phyloP scores from a whole-genome alignment of 2,888 invertebrate genomes.

The Cistogaster globosa region DNA sequence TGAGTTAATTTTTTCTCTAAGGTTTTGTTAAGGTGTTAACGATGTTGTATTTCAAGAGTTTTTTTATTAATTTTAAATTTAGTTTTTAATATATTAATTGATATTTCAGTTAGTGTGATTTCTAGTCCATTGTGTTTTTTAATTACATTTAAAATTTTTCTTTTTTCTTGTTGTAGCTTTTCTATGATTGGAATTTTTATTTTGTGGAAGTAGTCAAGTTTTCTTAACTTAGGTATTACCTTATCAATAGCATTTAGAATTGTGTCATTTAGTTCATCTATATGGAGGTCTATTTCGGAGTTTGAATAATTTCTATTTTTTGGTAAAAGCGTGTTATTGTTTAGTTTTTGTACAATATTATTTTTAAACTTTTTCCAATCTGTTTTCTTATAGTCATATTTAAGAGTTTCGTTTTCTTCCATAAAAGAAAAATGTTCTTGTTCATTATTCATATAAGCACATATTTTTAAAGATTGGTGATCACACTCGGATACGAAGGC shows the following conservation, averaged over 20 bases:
- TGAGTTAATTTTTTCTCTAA: neutral
- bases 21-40: neutral
- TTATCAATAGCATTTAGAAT: conserved; percentile 3
- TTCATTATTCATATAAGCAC: neutral
- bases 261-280: neutral
- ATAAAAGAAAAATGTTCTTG: neutral
- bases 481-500: no score
- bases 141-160: neutral
- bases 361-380: neutral
- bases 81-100: neutral
- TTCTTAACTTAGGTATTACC: neutral
- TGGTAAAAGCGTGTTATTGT: no score
- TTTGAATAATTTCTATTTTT: neutral
- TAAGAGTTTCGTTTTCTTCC: neutral
- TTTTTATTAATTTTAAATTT: conserved; percentile 20
- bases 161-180: neutral
- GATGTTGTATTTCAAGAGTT: conserved; percentile 18
- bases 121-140: conserved; percentile 6
- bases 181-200: neutral
- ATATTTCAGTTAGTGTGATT: neutral
- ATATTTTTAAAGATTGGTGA: neutral
- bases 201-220: neutral
- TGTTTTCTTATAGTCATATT: neutral
- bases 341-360: no score
- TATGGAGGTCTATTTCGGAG: neutral